Base-by-base conservation (phyloP, 2,797 vertebrate genomes). In the Megaceryle alcyon region DNA sequence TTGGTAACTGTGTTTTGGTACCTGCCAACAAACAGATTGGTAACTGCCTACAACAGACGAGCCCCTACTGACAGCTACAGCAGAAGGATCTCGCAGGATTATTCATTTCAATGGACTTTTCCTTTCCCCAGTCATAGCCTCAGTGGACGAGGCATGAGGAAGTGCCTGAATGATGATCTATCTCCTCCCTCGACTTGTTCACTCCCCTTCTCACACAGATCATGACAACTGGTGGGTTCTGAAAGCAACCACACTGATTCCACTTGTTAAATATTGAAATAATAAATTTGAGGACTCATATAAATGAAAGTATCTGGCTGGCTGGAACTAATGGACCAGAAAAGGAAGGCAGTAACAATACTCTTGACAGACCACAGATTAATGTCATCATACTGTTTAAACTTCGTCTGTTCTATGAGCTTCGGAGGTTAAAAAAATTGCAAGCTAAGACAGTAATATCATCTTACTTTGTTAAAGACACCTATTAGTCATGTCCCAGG, bases 401-500 rank as follows among this genome's bases (percentile, higher is more conserved):
- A 96, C 93, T 87, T 97, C 86, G 83, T 95, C 92, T 96, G 83
- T 70, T 92, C 86, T 94, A 35, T 69, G 88, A 94, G 85, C 85
- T 94, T 94, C 94, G 93, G 86, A 90, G 71, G 79, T 97, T 96
- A 94, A 96, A 97, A 95, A 94, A 79, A 77, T 84, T 97, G 96
- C 96, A 97, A 96, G 61, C 97, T 97, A 97, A 97, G 96, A 95
- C 80, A 97, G 95, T 95, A 96, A 96, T 97, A 97, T 89, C 90
- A 94, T 95, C 92, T 97, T 94, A 97, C 87, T 91, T 49, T 59
- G 28, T 97, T 98, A 98, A 98, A 98, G 97, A 97, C 90, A 97
- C 79, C 97, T 97, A 98, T 97, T 98, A 98, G 96, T 98, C 97
- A 98, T 98, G 97, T 98, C 96, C 92, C 68, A 83, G 90, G 86